Evolutionary conservation across 2,113 vertebrate genomes (phyloP), one percentile per base, ranked within the genome.

Genomic region (Syngnathus scovelli): DNA sequence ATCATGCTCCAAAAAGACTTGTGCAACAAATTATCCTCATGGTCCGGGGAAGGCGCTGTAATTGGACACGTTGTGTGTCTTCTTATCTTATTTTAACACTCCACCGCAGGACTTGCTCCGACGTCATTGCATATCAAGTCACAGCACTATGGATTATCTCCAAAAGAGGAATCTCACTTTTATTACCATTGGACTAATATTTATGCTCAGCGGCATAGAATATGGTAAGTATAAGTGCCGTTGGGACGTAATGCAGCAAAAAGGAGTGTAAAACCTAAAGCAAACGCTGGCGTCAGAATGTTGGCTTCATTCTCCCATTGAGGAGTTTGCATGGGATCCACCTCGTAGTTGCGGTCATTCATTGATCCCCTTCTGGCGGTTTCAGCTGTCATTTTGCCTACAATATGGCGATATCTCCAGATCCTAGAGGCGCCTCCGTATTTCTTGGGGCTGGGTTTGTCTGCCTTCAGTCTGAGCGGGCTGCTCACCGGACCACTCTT

Each of bases 401-500:
- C 93, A 48, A 92, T 94, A 80, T 93, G 93, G 93, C 86, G 72
- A 18, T 94, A 94, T 66, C 86, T 94, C 66, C 92, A 93, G 84
- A 87, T 91, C 37, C 71, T 94, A 38, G 85, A 92, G 64, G 93
- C 92, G 6, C 90, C 92, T 2, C 89, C 93, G 0, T 93, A 93
- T 77, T 94, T 93, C 77, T 74, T 94, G 59, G 93, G 92, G 52
- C 80, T 93, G 72, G 91, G 90, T 64, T 80, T 94, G 48, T 92
- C 93, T 5, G 92, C 93, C 4, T 94, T 94, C 83, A 94, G 92
- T 56, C 80, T 94, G 52, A 92, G 87, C 5, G 91, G 90, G 4
- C 80, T 94, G 51, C 68, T 93, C 37, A 89, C 87, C 0, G 92
- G 91, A 6, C 93, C 93, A 0, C 48, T 93, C 1, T 93, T 94